Base-by-base conservation (phyloP, 2,888 invertebrate species). In the Spodoptera exigua region DNA sequence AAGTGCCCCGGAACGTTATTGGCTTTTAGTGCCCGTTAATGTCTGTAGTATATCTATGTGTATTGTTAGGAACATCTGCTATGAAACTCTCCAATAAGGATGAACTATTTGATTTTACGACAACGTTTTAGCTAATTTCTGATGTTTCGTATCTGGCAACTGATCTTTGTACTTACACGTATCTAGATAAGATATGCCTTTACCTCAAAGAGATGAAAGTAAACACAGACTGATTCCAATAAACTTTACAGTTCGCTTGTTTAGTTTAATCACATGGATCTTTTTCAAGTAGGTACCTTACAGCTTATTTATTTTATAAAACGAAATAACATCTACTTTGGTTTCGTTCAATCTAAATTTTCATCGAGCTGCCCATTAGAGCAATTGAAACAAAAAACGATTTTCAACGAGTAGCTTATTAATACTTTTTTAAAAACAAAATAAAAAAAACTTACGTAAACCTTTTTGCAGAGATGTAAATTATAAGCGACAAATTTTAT, bases 1-100 rank as follows among this genome's bases (percentile, higher is more conserved):
- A 67, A 70, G 70, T 63, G 59, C 58, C 51, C 53, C 52, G 41
- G 57, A 72, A 60, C 61, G 61, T 75, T 74, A 71, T 72, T 63
- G 66, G 62, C 66, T 66, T 76, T 66, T 60, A 66, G 64, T 70
- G 46, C 55, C 54, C 35, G 52, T 53, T 51, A 46, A 54, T 55
- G 58, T 41, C 39, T 21, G 17, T 41, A 40, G 32, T 58, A 55
- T 58, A 53, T 55, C 49, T 64, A 40, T 49, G n/a, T 56, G 39
- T 60, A 36, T 57, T 52, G 58, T 64, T 70, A 40, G 45, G 17
- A 62, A 55, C 74, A 65, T 51, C 67, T 73, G 76, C 47, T 68
- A 41, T 48, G 2, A 54, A 63, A 52, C 51, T 59, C 17, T 16
- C 44, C 56, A 67, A 63, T 67, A 61, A 67, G 47, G 45, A 63